phyloP scores from a whole-genome alignment of 2,888 invertebrate species.

The Oasisia sp. region DNA sequence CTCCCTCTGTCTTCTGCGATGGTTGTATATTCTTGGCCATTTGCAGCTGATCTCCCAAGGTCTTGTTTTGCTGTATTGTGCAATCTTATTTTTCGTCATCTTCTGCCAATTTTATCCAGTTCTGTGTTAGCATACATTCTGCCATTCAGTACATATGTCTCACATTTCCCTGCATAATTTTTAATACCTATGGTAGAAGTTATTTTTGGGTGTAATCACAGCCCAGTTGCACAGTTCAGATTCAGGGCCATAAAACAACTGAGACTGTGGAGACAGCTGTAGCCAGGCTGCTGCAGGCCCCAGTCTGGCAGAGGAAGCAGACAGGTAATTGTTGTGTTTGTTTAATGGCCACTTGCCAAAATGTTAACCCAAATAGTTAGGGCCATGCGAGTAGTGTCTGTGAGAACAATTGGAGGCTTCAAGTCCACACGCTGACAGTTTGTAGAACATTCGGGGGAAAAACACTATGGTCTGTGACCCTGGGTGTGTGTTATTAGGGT shows the following conservation, averaged over 20 bases:
- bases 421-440: not conserved
- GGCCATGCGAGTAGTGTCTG: not conserved
- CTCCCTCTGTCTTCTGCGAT: too few relatives aligned
- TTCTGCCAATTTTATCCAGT: too few relatives aligned
- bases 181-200: too few relatives aligned
- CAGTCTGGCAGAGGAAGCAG: not conserved
- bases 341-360: not conserved
- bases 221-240: not conserved
- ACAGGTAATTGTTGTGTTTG: conserved; percentile 5
- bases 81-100: too few relatives aligned
- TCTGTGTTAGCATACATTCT: too few relatives aligned
- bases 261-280: not conserved
- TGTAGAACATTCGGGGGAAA: not conserved
- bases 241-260: not conserved
- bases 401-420: not conserved
- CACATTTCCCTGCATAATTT: too few relatives aligned
- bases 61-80: too few relatives aligned
- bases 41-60: too few relatives aligned
- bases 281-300: not conserved
- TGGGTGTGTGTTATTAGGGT: not conserved
- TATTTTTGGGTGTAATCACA: not conserved
- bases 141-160: not conserved
- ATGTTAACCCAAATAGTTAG: not conserved
- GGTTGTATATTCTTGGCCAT: too few relatives aligned
- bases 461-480: not conserved